phyloP scores from a whole-genome alignment of 1,140 invertebrate genomes.

The Antheraea mylitta region DNA sequence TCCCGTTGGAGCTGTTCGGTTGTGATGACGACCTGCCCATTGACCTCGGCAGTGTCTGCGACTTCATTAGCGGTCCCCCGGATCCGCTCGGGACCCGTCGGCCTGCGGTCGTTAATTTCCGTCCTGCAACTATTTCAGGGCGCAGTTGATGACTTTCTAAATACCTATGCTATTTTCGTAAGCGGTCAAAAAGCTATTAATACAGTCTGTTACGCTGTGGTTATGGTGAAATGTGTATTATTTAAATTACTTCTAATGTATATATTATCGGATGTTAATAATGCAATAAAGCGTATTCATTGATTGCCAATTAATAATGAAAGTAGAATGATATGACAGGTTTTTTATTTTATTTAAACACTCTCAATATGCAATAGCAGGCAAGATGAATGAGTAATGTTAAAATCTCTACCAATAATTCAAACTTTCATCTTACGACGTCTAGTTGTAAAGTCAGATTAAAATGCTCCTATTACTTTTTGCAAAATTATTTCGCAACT shows the following conservation, averaged over 20 bases:
- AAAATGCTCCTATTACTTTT: background rate
- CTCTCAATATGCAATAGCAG: background rate
- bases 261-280: background rate
- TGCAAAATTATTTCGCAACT: background rate
- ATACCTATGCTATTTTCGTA: conserved; percentile 1
- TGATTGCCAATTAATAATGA: background rate
- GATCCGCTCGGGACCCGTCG: conserved; percentile 81
- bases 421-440: background rate
- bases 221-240: too few relatives aligned
- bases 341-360: background rate
- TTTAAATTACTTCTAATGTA: background rate
- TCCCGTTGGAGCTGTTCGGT: conserved; percentile 70
- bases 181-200: conserved; percentile 15
- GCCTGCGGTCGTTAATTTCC: conserved; percentile 85
- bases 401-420: background rate
- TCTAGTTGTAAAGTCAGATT: background rate
- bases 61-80: conserved; percentile 85
- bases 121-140: conserved; percentile 76
- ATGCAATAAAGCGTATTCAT: background rate
- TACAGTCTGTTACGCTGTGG: background rate
- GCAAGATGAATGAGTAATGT: background rate
- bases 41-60: conserved; percentile 89
- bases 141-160: conserved; percentile 13
- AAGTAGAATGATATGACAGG: background rate
- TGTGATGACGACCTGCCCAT: conserved; percentile 86